A percentile compares a stretch with the other conserved stretches of the same genome.
These are phyloP conservation scores for Oryzias sinensis DNA, from an alignment of 2,797 vertebrate genomes.

Conservation along the genomic window DNA sequence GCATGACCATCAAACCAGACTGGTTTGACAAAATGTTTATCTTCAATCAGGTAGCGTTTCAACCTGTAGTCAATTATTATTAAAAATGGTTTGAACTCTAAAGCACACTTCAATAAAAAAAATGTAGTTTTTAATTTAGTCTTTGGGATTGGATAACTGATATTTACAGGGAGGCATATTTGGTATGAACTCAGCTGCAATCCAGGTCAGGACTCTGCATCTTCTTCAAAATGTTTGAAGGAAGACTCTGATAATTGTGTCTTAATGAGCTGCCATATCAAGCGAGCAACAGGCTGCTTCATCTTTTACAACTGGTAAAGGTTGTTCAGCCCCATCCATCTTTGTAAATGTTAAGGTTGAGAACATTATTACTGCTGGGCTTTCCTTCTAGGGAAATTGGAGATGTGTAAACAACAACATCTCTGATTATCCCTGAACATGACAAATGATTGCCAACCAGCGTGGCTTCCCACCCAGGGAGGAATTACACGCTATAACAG, in stretches of 20 bases:
- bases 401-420: conserved; percentile 6
- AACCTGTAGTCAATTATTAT: neutral
- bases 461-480: conserved; percentile 41
- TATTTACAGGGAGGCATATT: neutral
- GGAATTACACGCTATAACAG: conserved; percentile 12
- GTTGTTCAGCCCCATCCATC: conserved; percentile 58
- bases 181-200: too few relatives aligned
- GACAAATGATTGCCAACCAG: conserved; percentile 15
- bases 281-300: conserved; percentile 64
- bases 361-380: conserved; percentile 22
- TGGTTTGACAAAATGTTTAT: conserved; percentile 32
- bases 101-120: too few relatives aligned
- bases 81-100: too few relatives aligned
- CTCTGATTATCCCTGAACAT: conserved; percentile 18
- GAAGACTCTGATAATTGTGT: conserved; percentile 61
- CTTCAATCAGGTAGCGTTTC: conserved; percentile 24
- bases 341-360: conserved; percentile 43
- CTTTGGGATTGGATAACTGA: too few relatives aligned
- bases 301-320: conserved; percentile 45
- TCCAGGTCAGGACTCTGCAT: conserved; percentile 42
- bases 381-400: conserved; percentile 6
- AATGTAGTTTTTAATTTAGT: too few relatives aligned
- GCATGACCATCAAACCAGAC: conserved; percentile 41
- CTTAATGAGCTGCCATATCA: conserved; percentile 67
- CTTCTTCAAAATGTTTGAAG: conserved; percentile 51